Conservation (phyloP, 2,888 invertebrate species). For the Cheilosia pagana region DNA sequence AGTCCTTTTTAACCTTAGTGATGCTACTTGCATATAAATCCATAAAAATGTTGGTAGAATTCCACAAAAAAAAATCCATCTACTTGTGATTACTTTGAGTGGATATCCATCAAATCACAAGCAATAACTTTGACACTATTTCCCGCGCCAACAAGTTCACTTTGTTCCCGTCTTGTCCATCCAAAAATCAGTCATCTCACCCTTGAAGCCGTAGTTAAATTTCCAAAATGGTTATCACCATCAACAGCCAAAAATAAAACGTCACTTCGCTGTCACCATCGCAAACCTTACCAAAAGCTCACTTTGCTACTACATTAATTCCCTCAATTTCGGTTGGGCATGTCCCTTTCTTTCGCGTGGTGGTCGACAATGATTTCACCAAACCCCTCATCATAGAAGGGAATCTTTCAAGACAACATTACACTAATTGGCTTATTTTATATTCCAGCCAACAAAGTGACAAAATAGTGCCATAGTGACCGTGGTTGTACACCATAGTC, state of each 20-base stretch:
- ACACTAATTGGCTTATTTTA: constrained; percentile 62
- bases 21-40: no score
- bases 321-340: background rate
- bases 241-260: background rate
- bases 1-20: no score
- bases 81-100: no score
- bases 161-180: background rate
- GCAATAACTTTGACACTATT: background rate
- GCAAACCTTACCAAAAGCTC: background rate
- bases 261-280: background rate
- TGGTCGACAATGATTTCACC: constrained; percentile 21
- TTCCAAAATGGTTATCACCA: background rate
- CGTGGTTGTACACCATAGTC: constrained; percentile 6
- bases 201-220: constrained; percentile 1
- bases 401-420: constrained; percentile 57
- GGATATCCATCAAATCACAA: no score
- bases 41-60: no score
- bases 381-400: constrained; percentile 8
- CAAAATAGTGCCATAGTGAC: constrained; percentile 39
- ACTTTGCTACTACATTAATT: constrained; percentile 6
- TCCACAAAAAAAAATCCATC: no score
- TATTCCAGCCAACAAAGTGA: constrained; percentile 31
- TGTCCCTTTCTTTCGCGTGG: background rate
- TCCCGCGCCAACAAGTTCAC: background rate
- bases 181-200: constrained; percentile 11